phyloP scores from a whole-genome alignment of 1,140 invertebrate genomes.

The Hylaeus volcanicus region DNA sequence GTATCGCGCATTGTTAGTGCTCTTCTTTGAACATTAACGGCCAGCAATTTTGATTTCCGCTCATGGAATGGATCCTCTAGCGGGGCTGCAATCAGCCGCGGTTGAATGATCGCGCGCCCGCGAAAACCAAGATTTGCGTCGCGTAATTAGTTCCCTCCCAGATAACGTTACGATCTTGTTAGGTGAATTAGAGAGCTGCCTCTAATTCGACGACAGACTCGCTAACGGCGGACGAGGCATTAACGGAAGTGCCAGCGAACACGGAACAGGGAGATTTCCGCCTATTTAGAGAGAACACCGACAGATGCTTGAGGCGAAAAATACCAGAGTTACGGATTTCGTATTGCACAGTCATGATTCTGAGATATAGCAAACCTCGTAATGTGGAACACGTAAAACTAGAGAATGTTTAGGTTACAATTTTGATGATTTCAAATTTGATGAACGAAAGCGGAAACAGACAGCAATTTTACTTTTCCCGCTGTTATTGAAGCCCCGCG shows the following conservation, averaged over 20 bases:
- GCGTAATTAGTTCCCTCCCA: slow-evolving; percentile 28
- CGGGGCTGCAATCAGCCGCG: neutral
- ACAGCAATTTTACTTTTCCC: too few species aligned
- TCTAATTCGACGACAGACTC: slow-evolving; percentile 15
- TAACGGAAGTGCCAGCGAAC: neutral
- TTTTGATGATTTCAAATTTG: too few species aligned
- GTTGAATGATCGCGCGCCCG: slow-evolving; percentile 11
- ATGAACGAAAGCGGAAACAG: too few species aligned
- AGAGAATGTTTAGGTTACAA: too few species aligned
- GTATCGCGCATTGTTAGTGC: neutral
- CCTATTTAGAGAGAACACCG: neutral
- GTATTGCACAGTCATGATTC: too few species aligned
- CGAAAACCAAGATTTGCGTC: slow-evolving; percentile 14
- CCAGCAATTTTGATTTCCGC: neutral
- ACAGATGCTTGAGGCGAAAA: neutral
- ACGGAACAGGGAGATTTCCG: too few species aligned
- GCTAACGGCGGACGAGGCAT: neutral
- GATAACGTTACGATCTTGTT: slow-evolving; percentile 35
- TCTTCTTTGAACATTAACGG: neutral
- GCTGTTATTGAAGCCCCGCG: too few species aligned
- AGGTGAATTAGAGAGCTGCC: slow-evolving; percentile 11
- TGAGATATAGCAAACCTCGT: too few species aligned
- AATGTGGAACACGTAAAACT: too few species aligned
- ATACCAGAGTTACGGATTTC: too few species aligned
- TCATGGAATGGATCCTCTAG: neutral